Conservation (phyloP, 2,888 invertebrate genomes). For the Diaprepes abbreviatus region DNA sequence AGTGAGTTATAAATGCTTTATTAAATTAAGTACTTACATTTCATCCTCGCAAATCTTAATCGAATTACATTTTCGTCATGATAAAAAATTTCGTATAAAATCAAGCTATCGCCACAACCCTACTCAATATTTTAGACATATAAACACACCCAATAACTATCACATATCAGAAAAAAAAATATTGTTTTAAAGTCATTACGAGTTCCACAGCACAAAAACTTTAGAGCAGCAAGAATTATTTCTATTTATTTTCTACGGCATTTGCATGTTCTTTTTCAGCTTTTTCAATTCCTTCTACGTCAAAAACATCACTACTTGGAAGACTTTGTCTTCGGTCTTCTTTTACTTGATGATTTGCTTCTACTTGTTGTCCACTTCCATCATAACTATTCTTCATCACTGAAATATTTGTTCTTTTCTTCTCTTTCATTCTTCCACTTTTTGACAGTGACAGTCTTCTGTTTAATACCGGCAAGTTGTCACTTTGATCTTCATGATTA, state of each 20-base stretch:
- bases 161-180: slow-evolving; percentile 15
- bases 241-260: background rate
- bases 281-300: slow-evolving; percentile 46
- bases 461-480: slow-evolving; percentile 48
- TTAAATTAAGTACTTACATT: slow-evolving; percentile 12
- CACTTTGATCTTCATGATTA: slow-evolving; percentile 19
- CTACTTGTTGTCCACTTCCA: background rate
- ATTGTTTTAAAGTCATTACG: slow-evolving; percentile 5
- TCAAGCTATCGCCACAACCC: slow-evolving; percentile 15
- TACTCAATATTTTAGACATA: slow-evolving; percentile 21
- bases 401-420: slow-evolving; percentile 53
- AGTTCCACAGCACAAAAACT: slow-evolving; percentile 26
- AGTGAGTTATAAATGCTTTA: no score
- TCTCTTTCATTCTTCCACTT: slow-evolving; percentile 59
- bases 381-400: slow-evolving; percentile 41
- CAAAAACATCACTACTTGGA: slow-evolving; percentile 45
- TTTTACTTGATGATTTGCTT: background rate
- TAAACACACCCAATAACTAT: slow-evolving; percentile 13
- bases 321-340: slow-evolving; percentile 26
- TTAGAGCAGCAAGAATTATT: background rate
- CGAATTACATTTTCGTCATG: slow-evolving; percentile 3
- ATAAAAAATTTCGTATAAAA: slow-evolving; percentile 25
- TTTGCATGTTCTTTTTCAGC: slow-evolving; percentile 27
- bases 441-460: slow-evolving; percentile 57
- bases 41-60: slow-evolving; percentile 9